Evolutionary conservation across 1,140 invertebrate species (phyloP).

Genomic region (Drosophila navojoa): DNA sequence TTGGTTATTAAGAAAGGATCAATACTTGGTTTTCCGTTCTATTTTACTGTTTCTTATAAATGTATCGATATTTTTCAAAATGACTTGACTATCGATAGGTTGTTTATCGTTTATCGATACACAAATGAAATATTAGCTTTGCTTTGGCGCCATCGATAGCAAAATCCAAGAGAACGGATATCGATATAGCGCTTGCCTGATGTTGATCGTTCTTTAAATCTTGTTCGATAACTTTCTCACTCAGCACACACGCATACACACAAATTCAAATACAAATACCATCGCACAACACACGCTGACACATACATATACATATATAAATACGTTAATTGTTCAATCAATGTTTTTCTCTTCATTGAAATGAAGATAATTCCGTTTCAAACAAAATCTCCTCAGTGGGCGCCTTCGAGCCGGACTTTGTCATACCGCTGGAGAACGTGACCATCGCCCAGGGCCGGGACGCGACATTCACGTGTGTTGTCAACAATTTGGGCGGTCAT

Average conservation of each 20-base stretch:
- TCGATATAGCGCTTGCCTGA: background rate
- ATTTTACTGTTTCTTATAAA: too few species aligned
- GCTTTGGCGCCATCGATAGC: conserved; percentile 33
- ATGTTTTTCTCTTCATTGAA: conserved; percentile 78
- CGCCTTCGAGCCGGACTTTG: conserved; percentile 93
- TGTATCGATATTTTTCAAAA: too few species aligned
- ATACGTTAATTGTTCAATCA: conserved; percentile 75
- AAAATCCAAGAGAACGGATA: conserved; percentile 7
- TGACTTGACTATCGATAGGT: background rate
- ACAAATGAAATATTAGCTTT: background rate
- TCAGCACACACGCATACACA: background rate
- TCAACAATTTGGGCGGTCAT: conserved; percentile 95
- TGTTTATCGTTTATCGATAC: conserved; percentile 35
- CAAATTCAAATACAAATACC: too few species aligned
- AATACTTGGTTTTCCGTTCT: too few species aligned
- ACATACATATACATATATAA: conserved; percentile 10
- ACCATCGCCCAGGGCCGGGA: conserved; percentile 93
- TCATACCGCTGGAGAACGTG: conserved; percentile 93
- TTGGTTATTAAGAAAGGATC: too few species aligned
- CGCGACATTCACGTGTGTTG: conserved; percentile 94
- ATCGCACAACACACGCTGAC: background rate
- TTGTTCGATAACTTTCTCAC: background rate
- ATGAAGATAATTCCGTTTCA: conserved; percentile 83
- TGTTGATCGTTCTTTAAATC: background rate
- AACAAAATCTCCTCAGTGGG: conserved; percentile 83